Percentiles rank a stretch among this genome's conserved stretches.
Evolutionary conservation across 2,113 vertebrate species (phyloP).

Genomic region (Lophochroa leadbeateri): DNA sequence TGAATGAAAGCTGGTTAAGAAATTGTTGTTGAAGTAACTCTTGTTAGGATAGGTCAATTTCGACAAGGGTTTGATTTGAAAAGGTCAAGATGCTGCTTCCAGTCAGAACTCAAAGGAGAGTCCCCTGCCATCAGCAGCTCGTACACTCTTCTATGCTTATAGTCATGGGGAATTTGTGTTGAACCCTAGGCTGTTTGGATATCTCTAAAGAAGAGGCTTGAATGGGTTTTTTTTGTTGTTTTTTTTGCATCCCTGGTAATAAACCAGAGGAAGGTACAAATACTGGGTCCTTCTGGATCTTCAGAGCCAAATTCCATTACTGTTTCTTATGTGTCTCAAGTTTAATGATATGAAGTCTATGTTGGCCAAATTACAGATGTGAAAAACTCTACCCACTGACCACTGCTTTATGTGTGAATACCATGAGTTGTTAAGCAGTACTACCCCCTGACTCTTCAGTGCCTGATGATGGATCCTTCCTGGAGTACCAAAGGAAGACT

Average conservation of each 20-base stretch:
- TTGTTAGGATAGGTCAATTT: background rate
- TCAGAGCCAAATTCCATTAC: background rate
- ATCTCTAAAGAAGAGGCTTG: background rate
- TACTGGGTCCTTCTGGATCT: background rate
- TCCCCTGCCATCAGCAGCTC: background rate
- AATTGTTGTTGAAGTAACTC: background rate
- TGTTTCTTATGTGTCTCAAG: background rate
- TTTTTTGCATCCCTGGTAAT: background rate
- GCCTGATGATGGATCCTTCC: background rate
- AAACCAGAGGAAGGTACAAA: background rate
- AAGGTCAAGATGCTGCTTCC: background rate
- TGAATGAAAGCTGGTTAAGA: background rate
- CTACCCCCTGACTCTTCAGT: background rate
- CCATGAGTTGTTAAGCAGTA: background rate
- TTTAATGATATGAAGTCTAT: fast-evolving
- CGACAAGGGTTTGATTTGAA: background rate
- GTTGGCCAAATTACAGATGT: background rate
- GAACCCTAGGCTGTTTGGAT: background rate
- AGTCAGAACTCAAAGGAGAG: background rate
- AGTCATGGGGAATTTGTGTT: background rate
- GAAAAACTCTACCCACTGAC: background rate
- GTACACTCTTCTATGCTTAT: fast-evolving
- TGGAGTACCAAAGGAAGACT: background rate
- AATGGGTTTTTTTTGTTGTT: background rate
- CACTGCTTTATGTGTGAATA: background rate